Percentiles rank a stretch among this genome's conserved stretches.
phyloP scores from a whole-genome alignment of 2,113 vertebrate genomes.

The Gallinago media region DNA sequence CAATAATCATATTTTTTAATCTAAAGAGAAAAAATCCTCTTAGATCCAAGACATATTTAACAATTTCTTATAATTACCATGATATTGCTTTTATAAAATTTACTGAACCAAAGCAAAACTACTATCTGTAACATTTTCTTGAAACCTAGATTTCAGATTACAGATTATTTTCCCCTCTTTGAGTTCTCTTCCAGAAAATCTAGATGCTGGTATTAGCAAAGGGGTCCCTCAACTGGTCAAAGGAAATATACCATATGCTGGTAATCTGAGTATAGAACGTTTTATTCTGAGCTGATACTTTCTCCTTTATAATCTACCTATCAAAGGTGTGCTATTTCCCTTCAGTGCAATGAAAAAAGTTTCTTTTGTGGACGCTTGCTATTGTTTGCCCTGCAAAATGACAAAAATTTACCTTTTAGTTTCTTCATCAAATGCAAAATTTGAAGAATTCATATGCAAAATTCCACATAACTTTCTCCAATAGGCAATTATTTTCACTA shows the following conservation, averaged over 20 bases:
- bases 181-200: not conserved
- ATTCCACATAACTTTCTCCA: not conserved
- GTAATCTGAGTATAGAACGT: not conserved
- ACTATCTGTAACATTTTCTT: not conserved
- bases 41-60: not conserved
- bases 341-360: not conserved
- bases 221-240: conserved; percentile 7
- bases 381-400: not conserved
- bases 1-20: not conserved
- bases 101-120: not conserved
- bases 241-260: not conserved
- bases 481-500: not conserved
- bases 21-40: not conserved
- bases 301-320: not conserved
- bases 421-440: not conserved
- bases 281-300: not conserved
- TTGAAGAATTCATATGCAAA: not conserved
- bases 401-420: not conserved
- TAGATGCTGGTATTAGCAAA: not conserved
- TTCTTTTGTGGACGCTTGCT: not conserved
- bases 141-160: not conserved
- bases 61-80: not conserved
- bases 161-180: not conserved
- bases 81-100: not conserved
- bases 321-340: not conserved